Base-by-base conservation (phyloP, 92 coral and sea anemone genomes). In the Epizoanthus ramosus region DNA sequence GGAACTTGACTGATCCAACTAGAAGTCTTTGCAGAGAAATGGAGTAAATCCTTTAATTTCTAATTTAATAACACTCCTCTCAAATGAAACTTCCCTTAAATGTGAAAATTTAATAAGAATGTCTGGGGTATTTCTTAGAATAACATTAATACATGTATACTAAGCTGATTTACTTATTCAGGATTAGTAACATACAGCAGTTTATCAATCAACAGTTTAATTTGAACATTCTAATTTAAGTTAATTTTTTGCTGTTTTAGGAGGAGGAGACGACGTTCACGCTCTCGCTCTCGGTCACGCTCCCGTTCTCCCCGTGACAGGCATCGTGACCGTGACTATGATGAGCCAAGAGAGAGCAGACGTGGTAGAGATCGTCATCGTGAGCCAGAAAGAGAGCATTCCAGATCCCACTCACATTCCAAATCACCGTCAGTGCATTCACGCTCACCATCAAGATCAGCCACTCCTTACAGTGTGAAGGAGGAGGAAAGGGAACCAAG, bases 351-450 rank as follows among this genome's bases (percentile, higher is more conserved):
- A n/a, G 82, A 77, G 57, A 77, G 8, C 69, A 60, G 31, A 21
- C 82, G 71, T 47, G 53, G 53, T 8, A 61, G 71, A 61, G 82
- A 77, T 59, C 82, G 82, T 25, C 82, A 77, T 57, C 63, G 82
- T 22, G 82, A 77, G 35, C 82, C 69, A 61, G 82, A 77, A 61
- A 77, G 82, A 77, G 94, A 87, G 43, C 86, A 86, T 63, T 89
- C 98, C 18, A 75, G 88, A 35, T 92, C 98, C 10, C 92, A 79
- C 1, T 89, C 98, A 3, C 87, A 84, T 28, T 85, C 94, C 47
- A 77, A 77, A 77, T 41, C 82, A 22, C 82, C 82, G 1, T 77
- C 82, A 70, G 89, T 50, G 85, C 94, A 9, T 81, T 63, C 37
- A n/a, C 91, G 54, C 52, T 87, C 60, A 87, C 80, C 24, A 72